Conservation (phyloP, 2,797 vertebrate species). For the Sebastolobus alascanus region DNA sequence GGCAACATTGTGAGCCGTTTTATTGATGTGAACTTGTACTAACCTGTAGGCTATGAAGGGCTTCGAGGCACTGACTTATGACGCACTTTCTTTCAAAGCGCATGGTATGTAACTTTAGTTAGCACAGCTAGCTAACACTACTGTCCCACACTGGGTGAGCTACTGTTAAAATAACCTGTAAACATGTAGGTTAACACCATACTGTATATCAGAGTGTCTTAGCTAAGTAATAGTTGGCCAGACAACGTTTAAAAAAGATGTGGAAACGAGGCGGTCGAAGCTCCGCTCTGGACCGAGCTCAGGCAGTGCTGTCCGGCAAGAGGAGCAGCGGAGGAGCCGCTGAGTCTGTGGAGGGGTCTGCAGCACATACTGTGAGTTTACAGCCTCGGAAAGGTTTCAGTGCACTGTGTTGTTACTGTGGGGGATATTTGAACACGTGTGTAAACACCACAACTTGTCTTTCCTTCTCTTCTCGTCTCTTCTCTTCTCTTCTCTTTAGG, state of each 20-base stretch:
- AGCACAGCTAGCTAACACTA: not conserved
- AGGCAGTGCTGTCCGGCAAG: constrained; percentile 78
- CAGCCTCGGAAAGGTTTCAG: not conserved
- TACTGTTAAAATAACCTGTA: too few species aligned
- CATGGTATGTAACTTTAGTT: not conserved
- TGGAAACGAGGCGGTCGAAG: constrained; percentile 78
- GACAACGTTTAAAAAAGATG: constrained; percentile 60
- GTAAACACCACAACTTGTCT: not conserved
- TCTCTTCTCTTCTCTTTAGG: constrained; percentile 57
- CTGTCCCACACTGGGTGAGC: too few species aligned
- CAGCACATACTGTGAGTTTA: not conserved
- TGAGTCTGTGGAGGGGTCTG: not conserved
- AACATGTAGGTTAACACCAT: not conserved
- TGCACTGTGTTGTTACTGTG: not conserved
- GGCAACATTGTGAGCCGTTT: not conserved
- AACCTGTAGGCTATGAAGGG: accelerated
- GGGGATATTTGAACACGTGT: not conserved
- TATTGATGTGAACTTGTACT: not conserved
- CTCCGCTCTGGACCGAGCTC: constrained; percentile 82
- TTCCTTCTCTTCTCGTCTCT: accelerated
- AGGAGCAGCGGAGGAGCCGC: constrained; percentile 50
- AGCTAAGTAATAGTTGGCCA: not conserved
- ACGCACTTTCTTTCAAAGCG: too few species aligned
- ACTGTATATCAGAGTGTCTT: too few species aligned
- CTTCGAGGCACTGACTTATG: not conserved